Evolutionary conservation across 2,888 invertebrate genomes (phyloP).

Genomic region (Apamea monoglypha): DNA sequence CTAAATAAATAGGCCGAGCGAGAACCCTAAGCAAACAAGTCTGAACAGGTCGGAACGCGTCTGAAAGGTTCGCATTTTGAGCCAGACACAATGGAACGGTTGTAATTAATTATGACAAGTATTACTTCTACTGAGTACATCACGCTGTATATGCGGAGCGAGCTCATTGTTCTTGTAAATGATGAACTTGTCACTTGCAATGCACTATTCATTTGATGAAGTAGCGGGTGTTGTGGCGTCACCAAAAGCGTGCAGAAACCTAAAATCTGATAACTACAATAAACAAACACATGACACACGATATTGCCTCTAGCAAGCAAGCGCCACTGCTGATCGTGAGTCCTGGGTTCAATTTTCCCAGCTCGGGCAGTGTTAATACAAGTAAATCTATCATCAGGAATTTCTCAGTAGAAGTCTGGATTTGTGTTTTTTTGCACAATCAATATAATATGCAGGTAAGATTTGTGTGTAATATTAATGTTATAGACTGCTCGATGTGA

Average conservation of each 20-base stretch:
- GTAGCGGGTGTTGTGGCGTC: background rate
- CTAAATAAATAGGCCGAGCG: conserved; percentile 25
- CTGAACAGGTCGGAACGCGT: conserved; percentile 46
- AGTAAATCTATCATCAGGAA: no score
- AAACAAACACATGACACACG: background rate
- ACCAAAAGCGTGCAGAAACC: background rate
- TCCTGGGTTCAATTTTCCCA: no score
- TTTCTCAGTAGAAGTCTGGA: no score
- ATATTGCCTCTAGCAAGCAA: background rate
- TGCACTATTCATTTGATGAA: conserved; percentile 17
- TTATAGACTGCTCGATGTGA: background rate
- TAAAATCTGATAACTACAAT: background rate
- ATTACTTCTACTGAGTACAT: conserved; percentile 47
- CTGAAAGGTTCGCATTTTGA: conserved; percentile 59
- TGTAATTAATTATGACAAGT: conserved; percentile 65
- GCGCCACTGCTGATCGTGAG: background rate
- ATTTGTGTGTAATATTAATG: no score
- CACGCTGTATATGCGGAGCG: background rate
- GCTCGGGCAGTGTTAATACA: no score
- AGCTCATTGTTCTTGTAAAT: conserved; percentile 21
- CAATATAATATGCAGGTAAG: background rate
- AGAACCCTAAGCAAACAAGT: conserved; percentile 53
- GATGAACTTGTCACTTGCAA: conserved; percentile 25
- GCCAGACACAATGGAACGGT: conserved; percentile 50
- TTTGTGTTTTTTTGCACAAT: background rate